These are phyloP conservation scores for Hippocampus comes DNA, from an alignment of 2,113 vertebrate species.

Conservation along the genomic window DNA sequence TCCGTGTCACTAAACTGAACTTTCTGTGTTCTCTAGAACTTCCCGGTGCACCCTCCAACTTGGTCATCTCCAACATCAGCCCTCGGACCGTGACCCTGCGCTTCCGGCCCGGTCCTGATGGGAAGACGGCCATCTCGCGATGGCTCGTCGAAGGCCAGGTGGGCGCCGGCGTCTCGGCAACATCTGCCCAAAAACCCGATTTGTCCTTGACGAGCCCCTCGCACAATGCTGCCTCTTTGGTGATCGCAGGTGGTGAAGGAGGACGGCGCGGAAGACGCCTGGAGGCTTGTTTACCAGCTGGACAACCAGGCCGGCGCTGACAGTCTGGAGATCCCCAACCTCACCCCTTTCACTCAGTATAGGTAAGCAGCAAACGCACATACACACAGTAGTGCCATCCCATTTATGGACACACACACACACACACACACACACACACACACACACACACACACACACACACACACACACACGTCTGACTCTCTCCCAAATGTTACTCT, in stretches of 20 bases:
- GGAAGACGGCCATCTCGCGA: slow-evolving; percentile 84
- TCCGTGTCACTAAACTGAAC: neutral
- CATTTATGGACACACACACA: neutral
- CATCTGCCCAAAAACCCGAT: neutral
- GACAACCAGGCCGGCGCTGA: slow-evolving; percentile 86
- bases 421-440: neutral
- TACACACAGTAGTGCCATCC: neutral
- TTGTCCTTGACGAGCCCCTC: neutral
- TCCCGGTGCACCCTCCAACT: slow-evolving; percentile 84
- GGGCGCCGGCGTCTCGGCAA: neutral
- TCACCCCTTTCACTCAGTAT: slow-evolving; percentile 91
- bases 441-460: slow-evolving; percentile 10
- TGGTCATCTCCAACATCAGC: slow-evolving; percentile 92
- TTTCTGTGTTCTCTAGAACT: slow-evolving; percentile 74
- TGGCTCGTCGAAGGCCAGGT: slow-evolving; percentile 86
- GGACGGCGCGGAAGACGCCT: slow-evolving; percentile 74
- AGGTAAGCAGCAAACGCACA: slow-evolving; percentile 76
- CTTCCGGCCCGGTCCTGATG: slow-evolving; percentile 83
- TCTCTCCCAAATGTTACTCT: slow-evolving; percentile 34
- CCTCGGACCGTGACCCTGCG: slow-evolving; percentile 83
- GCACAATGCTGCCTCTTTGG: neutral
- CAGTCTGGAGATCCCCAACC: slow-evolving; percentile 83
- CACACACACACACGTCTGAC: slow-evolving; percentile 7
- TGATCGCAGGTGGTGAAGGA: slow-evolving; percentile 72
- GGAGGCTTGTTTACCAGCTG: slow-evolving; percentile 81